phyloP scores from a whole-genome alignment of 2,113 vertebrate genomes.

The Corynorhinus townsendii region DNA sequence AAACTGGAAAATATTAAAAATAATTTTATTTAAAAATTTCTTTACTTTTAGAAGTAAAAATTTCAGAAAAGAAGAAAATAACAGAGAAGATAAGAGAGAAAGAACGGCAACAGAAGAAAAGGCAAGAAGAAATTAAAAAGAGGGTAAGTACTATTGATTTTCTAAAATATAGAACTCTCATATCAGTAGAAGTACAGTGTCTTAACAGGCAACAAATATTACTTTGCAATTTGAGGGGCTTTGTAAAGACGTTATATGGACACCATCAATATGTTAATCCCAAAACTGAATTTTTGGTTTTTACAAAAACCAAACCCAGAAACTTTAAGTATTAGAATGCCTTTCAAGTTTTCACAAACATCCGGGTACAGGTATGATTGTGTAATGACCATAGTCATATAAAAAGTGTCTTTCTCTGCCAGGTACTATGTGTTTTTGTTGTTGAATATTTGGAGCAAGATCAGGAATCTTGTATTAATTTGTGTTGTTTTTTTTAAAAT shows the following conservation, averaged over 20 bases:
- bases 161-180: not conserved
- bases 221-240: not conserved
- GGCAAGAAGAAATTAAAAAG: slow-evolving; percentile 88
- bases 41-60: slow-evolving; percentile 84
- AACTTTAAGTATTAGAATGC: not conserved
- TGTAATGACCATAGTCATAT: not conserved
- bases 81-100: slow-evolving; percentile 97
- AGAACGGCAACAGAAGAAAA: slow-evolving; percentile 91
- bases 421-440: slow-evolving; percentile 1
- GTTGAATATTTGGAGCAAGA: slow-evolving; percentile 9
- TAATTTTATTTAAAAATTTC: slow-evolving; percentile 55
- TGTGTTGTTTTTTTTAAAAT: not conserved
- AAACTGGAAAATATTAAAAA: slow-evolving; percentile 23
- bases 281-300: not conserved
- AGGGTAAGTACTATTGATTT: slow-evolving; percentile 76
- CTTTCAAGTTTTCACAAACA: not conserved
- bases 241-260: not conserved
- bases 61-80: slow-evolving; percentile 97
- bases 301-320: not conserved
- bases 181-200: not conserved
- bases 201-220: not conserved
- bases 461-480: not conserved
- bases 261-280: not conserved
- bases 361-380: not conserved
- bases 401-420: not conserved